Base-by-base conservation (phyloP, 2,797 vertebrate genomes). In the Chromis chromis region DNA sequence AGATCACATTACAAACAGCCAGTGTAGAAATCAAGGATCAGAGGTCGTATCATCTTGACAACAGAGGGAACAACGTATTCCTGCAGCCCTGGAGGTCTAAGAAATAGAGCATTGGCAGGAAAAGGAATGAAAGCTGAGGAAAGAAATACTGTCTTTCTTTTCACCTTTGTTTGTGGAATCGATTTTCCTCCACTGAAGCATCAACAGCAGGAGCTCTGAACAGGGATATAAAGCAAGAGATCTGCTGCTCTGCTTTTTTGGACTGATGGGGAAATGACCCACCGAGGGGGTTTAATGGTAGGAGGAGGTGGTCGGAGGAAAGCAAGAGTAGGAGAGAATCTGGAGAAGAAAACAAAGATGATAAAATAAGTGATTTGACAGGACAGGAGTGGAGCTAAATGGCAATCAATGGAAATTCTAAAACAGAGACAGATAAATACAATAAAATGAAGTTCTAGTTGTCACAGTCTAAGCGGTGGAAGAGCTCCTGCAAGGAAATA, bases 111-210 rank as follows among this genome's bases (percentile, higher is more conserved):
- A 27, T 3, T 10, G 44, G 22, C 27, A 64, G 24, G 42, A 59
- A 57, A 61, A 61, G 42, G 44, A 76, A 59, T 52, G 40, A 71
- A 59, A 59, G 19, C 44, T 3, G 4, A 42, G 10, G 21, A 53
- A 19, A 44, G 42, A 16, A 66, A 64, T 42, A 73, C 42, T 64
- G 3, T 33, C 42, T 42, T 59, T 48, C 19, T 68, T 31, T 59
- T 28, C 48, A 27, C 46, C 70, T 74, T 78, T 80, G 74, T 74
- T 58, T 12, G 17, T 12, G 16, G 3, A 62, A 72, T 82, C 0
- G 40, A 78, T 67, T 82, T 74, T 24, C 64, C 52, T 46, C 31
- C 19, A 1, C 22, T 3, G 1, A 65, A 60, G 40, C 44, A 44
- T 13, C 1, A 4, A 52, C 50, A 64, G 42, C 46, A 27, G 44